A percentile compares a stretch with the other conserved stretches of the same genome.
Evolutionary conservation across 2,888 invertebrate species (phyloP).

Genomic region (Beris chalybata): DNA sequence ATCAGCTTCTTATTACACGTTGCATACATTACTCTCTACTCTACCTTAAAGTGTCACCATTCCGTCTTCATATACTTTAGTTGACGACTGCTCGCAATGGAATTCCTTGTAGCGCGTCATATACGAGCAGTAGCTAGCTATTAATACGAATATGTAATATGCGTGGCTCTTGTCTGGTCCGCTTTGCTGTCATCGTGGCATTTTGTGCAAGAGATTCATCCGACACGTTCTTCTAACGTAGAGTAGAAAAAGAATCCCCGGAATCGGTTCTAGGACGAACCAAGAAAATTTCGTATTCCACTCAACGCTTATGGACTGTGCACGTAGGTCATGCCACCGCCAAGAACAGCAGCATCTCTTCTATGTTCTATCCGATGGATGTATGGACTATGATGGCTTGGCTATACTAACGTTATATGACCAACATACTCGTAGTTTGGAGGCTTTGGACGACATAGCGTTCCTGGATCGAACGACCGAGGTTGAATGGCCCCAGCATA

Average conservation of each 20-base stretch:
- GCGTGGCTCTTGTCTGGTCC: too few species aligned
- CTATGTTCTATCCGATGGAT: too few species aligned
- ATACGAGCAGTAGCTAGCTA: too few species aligned
- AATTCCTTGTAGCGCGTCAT: too few species aligned
- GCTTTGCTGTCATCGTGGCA: too few species aligned
- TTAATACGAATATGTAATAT: too few species aligned
- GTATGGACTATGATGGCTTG: too few species aligned
- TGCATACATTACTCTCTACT: not conserved
- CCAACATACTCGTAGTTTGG: slow-evolving; percentile 29
- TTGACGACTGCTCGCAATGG: too few species aligned
- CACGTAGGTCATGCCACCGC: slow-evolving; percentile 37
- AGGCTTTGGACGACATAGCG: slow-evolving; percentile 19
- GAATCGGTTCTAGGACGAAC: too few species aligned
- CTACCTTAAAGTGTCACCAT: slow-evolving; percentile 12
- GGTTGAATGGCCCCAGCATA: slow-evolving; percentile 18
- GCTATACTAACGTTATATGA: slow-evolving; percentile 28
- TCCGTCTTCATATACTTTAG: slow-evolving; percentile 1
- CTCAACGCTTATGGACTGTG: slow-evolving; percentile 32
- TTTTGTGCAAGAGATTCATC: too few species aligned
- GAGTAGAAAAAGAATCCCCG: too few species aligned
- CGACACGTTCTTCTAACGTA: too few species aligned
- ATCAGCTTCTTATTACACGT: not conserved
- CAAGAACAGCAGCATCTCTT: slow-evolving; percentile 23
- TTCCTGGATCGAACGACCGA: slow-evolving; percentile 11
- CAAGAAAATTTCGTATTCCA: slow-evolving; percentile 21